A percentile compares a stretch with the other conserved stretches of the same genome.
Conservation (phyloP, 2,888 invertebrate genomes). For the Dendrolimus houi region DNA sequence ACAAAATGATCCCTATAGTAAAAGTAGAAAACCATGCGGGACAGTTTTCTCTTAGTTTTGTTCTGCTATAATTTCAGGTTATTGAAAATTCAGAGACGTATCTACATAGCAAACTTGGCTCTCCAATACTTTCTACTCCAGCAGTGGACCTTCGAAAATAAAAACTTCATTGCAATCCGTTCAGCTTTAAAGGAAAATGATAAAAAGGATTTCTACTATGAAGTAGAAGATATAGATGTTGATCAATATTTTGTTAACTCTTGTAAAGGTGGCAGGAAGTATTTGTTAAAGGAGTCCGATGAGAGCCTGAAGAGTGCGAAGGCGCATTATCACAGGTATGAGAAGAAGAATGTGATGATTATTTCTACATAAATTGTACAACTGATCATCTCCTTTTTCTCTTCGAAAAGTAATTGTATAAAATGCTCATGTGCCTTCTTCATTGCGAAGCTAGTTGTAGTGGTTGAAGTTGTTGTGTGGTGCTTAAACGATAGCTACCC, state of each 20-base stretch:
- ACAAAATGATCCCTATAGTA: no score
- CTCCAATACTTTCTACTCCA: slow-evolving; percentile 84
- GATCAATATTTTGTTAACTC: slow-evolving; percentile 67
- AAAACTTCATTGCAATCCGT: slow-evolving; percentile 75
- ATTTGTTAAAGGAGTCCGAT: slow-evolving; percentile 80
- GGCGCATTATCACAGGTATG: slow-evolving; percentile 67
- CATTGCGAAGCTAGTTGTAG: no score
- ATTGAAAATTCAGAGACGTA: slow-evolving; percentile 85
- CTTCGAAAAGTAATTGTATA: no score
- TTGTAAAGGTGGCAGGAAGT: slow-evolving; percentile 78
- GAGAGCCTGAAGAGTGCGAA: slow-evolving; percentile 72
- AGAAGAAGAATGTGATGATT: slow-evolving; percentile 2
- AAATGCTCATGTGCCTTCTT: no score
- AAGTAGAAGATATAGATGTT: slow-evolving; percentile 71
- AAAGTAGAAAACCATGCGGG: no score
- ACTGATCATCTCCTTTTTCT: no score
- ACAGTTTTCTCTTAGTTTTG: neutral
- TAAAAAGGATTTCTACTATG: slow-evolving; percentile 74
- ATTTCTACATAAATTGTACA: no score
- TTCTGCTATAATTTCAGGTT: slow-evolving; percentile 73
- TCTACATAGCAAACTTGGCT: slow-evolving; percentile 84
- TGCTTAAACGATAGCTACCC: no score
- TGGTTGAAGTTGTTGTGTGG: no score
- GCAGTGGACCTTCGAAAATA: slow-evolving; percentile 86
- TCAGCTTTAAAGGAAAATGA: slow-evolving; percentile 66